Percentiles rank a stretch among this genome's conserved stretches.
Conservation (phyloP, 2,113 vertebrate species). For the Equus quagga region DNA sequence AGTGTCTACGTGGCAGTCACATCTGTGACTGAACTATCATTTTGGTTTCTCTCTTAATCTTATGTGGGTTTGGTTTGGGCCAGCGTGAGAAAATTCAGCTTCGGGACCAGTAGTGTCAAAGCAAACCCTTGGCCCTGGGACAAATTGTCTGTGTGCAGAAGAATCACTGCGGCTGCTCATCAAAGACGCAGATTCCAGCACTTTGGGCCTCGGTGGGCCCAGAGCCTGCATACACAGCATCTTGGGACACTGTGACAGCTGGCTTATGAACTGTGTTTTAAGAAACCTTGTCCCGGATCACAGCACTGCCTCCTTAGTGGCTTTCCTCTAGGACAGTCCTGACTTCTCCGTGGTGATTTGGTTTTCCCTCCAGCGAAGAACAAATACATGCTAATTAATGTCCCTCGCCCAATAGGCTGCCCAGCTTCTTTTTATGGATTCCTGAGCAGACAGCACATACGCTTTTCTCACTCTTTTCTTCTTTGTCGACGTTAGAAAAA, state of each 20-base stretch:
- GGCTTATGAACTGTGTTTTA: rapidly evolving
- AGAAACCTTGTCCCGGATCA: not conserved
- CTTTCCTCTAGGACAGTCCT: not conserved
- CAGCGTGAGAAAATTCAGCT: not conserved
- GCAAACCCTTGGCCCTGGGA: not conserved
- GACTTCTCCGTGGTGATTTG: not conserved
- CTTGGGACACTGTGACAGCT: not conserved
- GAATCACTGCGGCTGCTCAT: not conserved
- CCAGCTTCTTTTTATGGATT: not conserved
- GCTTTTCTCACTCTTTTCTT: not conserved
- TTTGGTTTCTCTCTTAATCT: not conserved
- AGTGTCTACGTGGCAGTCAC: too few relatives aligned
- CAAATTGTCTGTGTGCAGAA: not conserved
- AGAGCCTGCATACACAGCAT: not conserved
- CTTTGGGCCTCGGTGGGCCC: not conserved
- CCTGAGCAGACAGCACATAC: not conserved
- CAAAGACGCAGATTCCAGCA: not conserved
- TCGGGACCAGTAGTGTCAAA: not conserved
- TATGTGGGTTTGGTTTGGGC: not conserved
- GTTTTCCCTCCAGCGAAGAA: not conserved
- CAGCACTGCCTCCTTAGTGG: too few relatives aligned
- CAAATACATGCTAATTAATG: not conserved
- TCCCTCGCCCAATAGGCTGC: not conserved
- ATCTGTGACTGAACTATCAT: not conserved
- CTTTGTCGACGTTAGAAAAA: not conserved